These are phyloP conservation scores for Ophion costatus DNA, from an alignment of 2,888 invertebrate genomes.

Conservation along the genomic window DNA sequence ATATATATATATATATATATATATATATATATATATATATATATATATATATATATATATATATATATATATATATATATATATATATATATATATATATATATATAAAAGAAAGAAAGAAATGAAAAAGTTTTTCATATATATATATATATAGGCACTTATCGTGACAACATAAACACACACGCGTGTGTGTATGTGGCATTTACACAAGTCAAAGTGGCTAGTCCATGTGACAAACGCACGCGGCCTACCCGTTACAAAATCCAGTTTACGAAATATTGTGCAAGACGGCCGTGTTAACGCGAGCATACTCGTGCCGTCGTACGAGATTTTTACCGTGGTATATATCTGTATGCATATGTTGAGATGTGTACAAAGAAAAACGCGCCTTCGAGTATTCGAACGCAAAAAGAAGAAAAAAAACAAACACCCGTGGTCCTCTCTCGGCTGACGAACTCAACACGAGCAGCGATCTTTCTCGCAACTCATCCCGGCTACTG, in stretches of 20 bases:
- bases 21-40: too few relatives aligned
- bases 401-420: too few relatives aligned
- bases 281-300: conserved; percentile 48
- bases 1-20: too few relatives aligned
- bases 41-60: too few relatives aligned
- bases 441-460: conserved; percentile 34
- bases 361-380: conserved; percentile 2
- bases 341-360: too few relatives aligned
- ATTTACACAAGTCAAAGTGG: neutral
- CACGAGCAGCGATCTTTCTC: conserved; percentile 15
- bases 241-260: conserved; percentile 72
- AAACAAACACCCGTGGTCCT: conserved; percentile 5
- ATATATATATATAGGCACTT: too few relatives aligned
- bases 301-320: neutral
- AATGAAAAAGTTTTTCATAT: too few relatives aligned
- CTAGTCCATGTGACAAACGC: conserved; percentile 49
- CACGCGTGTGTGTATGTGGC: neutral
- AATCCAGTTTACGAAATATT: conserved; percentile 76
- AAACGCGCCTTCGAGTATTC: neutral
- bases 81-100: too few relatives aligned
- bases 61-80: too few relatives aligned
- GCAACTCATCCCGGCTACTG: too few relatives aligned
- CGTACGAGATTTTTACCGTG: too few relatives aligned
- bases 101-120: too few relatives aligned
- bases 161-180: neutral